Base-by-base conservation (phyloP, 2,113 vertebrate genomes). In the Dipodomys spectabilis region DNA sequence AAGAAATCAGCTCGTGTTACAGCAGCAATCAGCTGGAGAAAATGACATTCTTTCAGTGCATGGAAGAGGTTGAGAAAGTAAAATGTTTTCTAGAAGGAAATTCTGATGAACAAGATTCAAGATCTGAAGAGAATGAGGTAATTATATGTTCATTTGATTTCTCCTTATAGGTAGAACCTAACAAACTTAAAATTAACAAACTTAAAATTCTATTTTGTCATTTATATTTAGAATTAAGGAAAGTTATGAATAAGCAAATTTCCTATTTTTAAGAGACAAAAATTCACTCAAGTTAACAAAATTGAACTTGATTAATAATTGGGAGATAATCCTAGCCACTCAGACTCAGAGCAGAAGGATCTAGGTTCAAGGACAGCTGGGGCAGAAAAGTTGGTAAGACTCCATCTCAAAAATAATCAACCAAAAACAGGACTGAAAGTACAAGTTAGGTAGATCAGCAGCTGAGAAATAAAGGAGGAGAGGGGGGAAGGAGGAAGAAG, bases 71-170 rank as follows among this genome's bases (percentile, higher is more conserved):
- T 95, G 98, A 98, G 97, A 98, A 97, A 45, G 98, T 99, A 97
- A 98, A 98, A 88, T 98, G 97, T 92, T 99, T 99, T 97, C 98
- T 98, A 97, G 98, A 99, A 97, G 98, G 98, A 92, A 98, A 98
- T 93, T 93, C 97, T n/a, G 96, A 97, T 69, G 97, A 98, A 80
- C 95, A 96, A 23, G 32, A 86, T 32, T 62, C 92, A 72, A 94
- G 82, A 93, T 86, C 80, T 87, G 97, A 96, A 95, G 92, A 95
- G 57, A 82, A 96, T 84, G 96, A 98, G 98, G 98, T 98, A 98
- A 68, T 77, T 60, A 39, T 60, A 4, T 49, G 82, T 78, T 77
- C 84, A 73, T 62, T 88, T 27, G 75, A 53, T 69, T 15, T 82
- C 39, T 45, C 45, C 39, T 79, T 44, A 1, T 12, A 7, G 18